Conservation (phyloP, 2,113 vertebrate species). For the Oncorhynchus masou region DNA sequence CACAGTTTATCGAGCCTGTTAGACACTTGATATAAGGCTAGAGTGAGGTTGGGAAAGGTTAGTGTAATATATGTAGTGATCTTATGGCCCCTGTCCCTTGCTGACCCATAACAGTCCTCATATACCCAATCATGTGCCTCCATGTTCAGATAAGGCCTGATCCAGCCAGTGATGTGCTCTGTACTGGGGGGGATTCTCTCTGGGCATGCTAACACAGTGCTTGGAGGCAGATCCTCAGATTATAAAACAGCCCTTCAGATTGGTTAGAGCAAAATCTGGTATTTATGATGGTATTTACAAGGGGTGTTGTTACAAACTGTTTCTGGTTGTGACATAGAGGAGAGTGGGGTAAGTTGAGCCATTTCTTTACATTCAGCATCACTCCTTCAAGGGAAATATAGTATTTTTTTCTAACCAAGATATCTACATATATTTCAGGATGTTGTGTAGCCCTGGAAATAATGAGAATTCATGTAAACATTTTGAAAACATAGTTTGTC, state of each 20-base stretch:
- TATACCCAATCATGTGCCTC: background rate
- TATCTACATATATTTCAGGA: no score
- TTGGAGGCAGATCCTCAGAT: conserved; percentile 20
- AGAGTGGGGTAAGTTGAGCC: no score
- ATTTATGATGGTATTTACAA: conserved; percentile 24
- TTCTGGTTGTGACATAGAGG: conserved; percentile 28
- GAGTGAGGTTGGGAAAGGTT: no score
- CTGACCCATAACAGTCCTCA: background rate
- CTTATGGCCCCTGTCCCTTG: background rate
- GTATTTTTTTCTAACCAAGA: no score
- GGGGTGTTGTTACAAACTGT: conserved; percentile 19
- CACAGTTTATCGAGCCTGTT: background rate
- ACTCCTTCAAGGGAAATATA: no score
- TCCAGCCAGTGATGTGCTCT: conserved; percentile 13
- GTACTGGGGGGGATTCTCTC: conserved; percentile 16
- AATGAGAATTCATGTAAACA: no score
- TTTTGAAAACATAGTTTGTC: no score
- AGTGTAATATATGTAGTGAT: background rate
- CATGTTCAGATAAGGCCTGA: conserved; percentile 13
- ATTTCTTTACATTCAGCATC: no score
- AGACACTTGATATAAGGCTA: no score
- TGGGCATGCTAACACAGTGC: conserved; percentile 26
- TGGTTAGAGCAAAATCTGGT: conserved; percentile 4
- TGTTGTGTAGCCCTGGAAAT: no score
- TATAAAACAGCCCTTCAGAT: conserved; percentile 31